Percentiles rank a stretch among this genome's conserved stretches.
Evolutionary conservation across 2,113 vertebrate species (phyloP).

Genomic region (Melozone crissalis): DNA sequence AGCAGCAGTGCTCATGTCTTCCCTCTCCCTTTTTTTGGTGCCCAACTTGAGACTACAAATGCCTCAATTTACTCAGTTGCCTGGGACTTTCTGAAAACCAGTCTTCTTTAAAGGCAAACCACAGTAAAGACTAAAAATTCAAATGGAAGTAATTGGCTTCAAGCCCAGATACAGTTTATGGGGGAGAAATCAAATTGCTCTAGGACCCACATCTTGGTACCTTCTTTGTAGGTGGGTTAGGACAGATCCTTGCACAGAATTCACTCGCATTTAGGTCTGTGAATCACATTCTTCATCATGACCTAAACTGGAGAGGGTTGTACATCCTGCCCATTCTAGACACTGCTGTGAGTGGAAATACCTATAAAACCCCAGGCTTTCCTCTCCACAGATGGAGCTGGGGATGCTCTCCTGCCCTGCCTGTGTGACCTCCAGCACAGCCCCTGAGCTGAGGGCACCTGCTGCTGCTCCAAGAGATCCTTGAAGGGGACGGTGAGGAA

Average conservation of each 20-base stretch:
- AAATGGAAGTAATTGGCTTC: not conserved
- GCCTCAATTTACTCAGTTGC: not conserved
- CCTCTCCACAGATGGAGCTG: not conserved
- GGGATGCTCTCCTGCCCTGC: not conserved
- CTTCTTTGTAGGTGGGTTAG: not conserved
- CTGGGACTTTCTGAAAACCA: not conserved
- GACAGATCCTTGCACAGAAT: not conserved
- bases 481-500: rapidly evolving
- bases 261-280: not conserved
- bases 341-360: not conserved
- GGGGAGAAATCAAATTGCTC: not conserved
- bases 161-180: not conserved
- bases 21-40: not conserved
- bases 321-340: not conserved
- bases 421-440: not conserved
- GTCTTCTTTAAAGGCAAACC: not conserved
- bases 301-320: not conserved
- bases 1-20: not conserved
- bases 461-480: not conserved
- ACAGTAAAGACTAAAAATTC: not conserved
- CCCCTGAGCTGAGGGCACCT: no score
- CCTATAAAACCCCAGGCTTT: not conserved
- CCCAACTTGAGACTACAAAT: not conserved
- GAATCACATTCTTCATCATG: not conserved
- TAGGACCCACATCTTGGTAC: not conserved